Percentiles rank a stretch among this genome's conserved stretches.
These are phyloP conservation scores for Slavum lentiscoides DNA, from an alignment of 2,888 invertebrate species.

Conservation along the genomic window DNA sequence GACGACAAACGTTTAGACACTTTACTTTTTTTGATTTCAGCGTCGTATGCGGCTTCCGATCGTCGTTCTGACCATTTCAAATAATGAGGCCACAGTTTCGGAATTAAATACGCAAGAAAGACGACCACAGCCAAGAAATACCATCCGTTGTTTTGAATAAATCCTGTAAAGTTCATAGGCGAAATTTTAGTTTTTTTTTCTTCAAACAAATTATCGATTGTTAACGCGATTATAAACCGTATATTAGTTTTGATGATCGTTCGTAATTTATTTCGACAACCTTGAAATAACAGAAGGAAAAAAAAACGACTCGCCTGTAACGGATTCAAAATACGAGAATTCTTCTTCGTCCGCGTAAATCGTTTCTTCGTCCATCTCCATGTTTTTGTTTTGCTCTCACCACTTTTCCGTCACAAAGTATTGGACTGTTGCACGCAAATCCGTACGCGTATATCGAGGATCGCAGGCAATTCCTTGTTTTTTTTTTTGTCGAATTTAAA, in stretches of 20 bases:
- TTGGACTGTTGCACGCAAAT: no score
- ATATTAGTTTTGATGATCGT: no score
- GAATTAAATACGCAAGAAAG: slow-evolving; percentile 7
- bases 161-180: neutral
- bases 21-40: slow-evolving; percentile 47
- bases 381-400: neutral
- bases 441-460: no score
- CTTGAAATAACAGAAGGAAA: neutral
- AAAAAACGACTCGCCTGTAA: slow-evolving; percentile 10
- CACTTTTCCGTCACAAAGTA: neutral
- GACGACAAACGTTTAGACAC: neutral
- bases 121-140: slow-evolving; percentile 9
- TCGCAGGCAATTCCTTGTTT: no score
- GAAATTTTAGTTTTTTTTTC: neutral
- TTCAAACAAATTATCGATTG: neutral
- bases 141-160: slow-evolving; percentile 46
- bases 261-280: neutral
- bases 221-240: no score
- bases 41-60: slow-evolving; percentile 25
- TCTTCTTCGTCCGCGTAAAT: slow-evolving; percentile 16
- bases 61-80: slow-evolving; percentile 34
- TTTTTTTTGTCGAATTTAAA: neutral
- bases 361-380: slow-evolving; percentile 7
- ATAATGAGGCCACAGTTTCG: slow-evolving; percentile 41
- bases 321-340: neutral